A percentile compares a stretch with the other conserved stretches of the same genome.
Conservation (phyloP, 2,888 invertebrate species). For the Ochropleura leucogaster region DNA sequence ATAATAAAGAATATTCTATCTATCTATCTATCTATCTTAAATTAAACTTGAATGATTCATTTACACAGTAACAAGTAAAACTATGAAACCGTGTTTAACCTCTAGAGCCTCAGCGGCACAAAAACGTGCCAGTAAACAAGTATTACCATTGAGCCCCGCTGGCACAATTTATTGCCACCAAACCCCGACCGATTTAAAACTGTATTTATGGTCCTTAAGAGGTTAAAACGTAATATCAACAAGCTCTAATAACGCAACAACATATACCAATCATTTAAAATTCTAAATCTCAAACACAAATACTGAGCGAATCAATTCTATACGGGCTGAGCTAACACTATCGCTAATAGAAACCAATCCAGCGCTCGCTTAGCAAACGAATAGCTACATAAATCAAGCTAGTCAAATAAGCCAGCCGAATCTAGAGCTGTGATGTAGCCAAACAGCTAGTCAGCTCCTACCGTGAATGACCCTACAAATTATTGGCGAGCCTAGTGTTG, state of each 20-base stretch:
- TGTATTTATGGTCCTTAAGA: too few relatives aligned
- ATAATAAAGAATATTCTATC: too few relatives aligned
- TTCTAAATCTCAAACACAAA: slow-evolving; percentile 55
- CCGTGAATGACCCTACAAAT: slow-evolving; percentile 68
- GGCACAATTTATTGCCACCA: too few relatives aligned
- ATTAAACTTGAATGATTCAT: too few relatives aligned
- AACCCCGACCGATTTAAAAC: too few relatives aligned
- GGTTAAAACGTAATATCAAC: too few relatives aligned
- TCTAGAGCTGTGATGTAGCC: slow-evolving; percentile 65
- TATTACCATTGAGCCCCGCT: too few relatives aligned
- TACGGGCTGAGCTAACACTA: slow-evolving; percentile 66
- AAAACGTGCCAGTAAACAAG: too few relatives aligned
- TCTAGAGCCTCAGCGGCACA: too few relatives aligned
- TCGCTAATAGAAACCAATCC: slow-evolving; percentile 75
- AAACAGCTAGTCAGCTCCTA: slow-evolving; percentile 67
- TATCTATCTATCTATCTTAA: too few relatives aligned
- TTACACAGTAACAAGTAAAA: too few relatives aligned
- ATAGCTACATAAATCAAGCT: slow-evolving; percentile 77
- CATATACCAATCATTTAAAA: slow-evolving; percentile 6
- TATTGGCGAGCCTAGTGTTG: slow-evolving; percentile 62
- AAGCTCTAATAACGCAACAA: background rate
- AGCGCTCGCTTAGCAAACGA: slow-evolving; percentile 62
- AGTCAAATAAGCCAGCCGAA: slow-evolving; percentile 74
- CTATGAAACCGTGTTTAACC: too few relatives aligned
- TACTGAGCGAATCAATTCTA: slow-evolving; percentile 67